Evolutionary conservation across 1,140 invertebrate species (phyloP).

Genomic region (Notospermus geniculatus): DNA sequence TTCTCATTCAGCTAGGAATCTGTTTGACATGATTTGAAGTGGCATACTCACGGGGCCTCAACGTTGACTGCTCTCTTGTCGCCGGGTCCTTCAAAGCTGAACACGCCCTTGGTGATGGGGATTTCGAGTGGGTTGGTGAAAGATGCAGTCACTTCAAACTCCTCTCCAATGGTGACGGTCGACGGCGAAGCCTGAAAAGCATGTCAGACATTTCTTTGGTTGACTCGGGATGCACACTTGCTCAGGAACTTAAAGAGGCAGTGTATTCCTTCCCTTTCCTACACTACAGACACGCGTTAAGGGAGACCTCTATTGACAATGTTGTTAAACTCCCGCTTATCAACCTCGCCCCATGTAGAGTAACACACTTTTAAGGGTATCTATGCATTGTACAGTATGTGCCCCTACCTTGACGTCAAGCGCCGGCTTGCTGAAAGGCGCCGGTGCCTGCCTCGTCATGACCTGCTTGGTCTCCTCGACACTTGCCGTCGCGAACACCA

Average conservation of each 20-base stretch:
- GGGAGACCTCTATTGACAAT: no score
- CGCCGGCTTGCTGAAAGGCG: constrained; percentile 41
- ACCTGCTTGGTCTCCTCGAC: constrained; percentile 41
- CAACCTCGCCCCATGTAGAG: no score
- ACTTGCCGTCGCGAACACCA: constrained; percentile 34
- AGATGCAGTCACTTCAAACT: constrained; percentile 41
- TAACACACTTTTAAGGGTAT: background rate
- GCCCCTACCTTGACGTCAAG: constrained; percentile 43
- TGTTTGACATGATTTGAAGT: no score
- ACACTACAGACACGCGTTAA: no score
- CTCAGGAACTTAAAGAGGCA: no score
- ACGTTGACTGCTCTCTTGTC: constrained; percentile 33
- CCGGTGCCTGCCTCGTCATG: constrained; percentile 34
- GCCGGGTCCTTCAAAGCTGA: constrained; percentile 45
- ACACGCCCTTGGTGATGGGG: constrained; percentile 35
- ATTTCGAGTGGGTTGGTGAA: constrained; percentile 40
- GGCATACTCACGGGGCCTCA: constrained; percentile 47
- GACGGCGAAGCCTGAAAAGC: background rate
- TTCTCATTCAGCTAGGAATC: no score
- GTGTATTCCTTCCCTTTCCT: no score
- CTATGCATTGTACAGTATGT: background rate
- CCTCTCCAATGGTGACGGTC: constrained; percentile 11
- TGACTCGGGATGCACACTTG: no score
- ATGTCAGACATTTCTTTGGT: no score
- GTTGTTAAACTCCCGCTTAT: no score